phyloP scores from a whole-genome alignment of 2,888 invertebrate species.

The Melieria omissa region DNA sequence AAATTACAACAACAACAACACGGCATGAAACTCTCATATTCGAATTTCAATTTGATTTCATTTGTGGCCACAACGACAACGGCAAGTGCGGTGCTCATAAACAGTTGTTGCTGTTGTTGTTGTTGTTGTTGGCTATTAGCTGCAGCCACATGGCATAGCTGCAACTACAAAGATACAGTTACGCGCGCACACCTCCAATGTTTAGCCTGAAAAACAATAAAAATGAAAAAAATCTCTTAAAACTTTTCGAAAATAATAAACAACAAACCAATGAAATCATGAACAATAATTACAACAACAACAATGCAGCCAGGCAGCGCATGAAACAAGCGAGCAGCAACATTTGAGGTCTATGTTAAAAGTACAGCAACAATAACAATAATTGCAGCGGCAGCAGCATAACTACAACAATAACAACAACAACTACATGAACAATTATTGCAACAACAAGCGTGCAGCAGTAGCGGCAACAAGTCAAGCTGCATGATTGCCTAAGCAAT shows the following conservation, averaged over 20 bases:
- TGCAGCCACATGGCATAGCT: no score
- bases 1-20: background rate
- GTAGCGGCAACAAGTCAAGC: slow-evolving; percentile 20
- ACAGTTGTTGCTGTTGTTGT: no score
- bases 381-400: background rate
- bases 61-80: no score
- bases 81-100: no score
- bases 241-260: no score
- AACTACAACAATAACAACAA: slow-evolving; percentile 2
- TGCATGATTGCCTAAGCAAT: slow-evolving; percentile 23
- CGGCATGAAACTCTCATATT: background rate
- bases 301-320: background rate
- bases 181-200: no score
- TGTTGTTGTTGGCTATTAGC: no score
- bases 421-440: background rate
- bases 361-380: background rate
- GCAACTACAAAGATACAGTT: background rate
- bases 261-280: background rate
- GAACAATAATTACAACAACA: slow-evolving; percentile 2
- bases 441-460: slow-evolving; percentile 8
- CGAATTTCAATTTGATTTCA: no score
- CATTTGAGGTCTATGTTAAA: slow-evolving; percentile 33
- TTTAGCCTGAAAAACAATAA: no score
- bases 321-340: background rate
- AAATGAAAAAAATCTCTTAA: no score